A percentile compares a stretch with the other conserved stretches of the same genome.
These are phyloP conservation scores for Aspiorhynchus laticeps DNA, from an alignment of 2,113 vertebrate species.

Conservation along the genomic window DNA sequence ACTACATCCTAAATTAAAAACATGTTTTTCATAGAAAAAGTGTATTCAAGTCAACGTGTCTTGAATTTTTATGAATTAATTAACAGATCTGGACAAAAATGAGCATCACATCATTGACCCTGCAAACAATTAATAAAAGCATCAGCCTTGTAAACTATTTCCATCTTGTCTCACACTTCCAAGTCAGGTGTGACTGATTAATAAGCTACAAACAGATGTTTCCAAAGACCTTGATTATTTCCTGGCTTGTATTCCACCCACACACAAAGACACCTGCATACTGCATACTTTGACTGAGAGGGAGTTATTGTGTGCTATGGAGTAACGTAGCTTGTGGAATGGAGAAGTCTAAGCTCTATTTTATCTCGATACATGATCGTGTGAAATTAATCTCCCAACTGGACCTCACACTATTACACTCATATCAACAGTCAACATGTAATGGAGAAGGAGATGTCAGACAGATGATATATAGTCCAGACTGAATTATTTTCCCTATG, in stretches of 20 bases:
- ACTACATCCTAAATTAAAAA: background rate
- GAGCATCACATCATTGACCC: background rate
- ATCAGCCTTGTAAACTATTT: background rate
- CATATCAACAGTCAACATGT: conserved; percentile 6
- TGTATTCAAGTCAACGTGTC: background rate
- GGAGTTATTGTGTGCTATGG: background rate
- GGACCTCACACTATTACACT: background rate
- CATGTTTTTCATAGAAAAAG: background rate
- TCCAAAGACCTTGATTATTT: background rate
- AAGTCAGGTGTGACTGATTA: background rate
- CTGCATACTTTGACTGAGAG: background rate
- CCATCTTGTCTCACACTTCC: background rate
- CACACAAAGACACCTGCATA: background rate
- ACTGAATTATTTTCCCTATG: background rate
- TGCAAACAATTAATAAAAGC: background rate
- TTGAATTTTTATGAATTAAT: background rate
- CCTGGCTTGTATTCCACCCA: background rate
- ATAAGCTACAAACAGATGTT: conserved; percentile 1
- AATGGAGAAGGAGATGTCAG: background rate
- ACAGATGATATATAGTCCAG: background rate
- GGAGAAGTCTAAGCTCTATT: background rate
- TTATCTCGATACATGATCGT: background rate
- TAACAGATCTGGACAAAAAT: background rate
- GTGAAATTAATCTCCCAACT: background rate
- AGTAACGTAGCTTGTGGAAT: background rate